Conservation (phyloP, 2,888 invertebrate species). For the Petrolisthes manimaculis region DNA sequence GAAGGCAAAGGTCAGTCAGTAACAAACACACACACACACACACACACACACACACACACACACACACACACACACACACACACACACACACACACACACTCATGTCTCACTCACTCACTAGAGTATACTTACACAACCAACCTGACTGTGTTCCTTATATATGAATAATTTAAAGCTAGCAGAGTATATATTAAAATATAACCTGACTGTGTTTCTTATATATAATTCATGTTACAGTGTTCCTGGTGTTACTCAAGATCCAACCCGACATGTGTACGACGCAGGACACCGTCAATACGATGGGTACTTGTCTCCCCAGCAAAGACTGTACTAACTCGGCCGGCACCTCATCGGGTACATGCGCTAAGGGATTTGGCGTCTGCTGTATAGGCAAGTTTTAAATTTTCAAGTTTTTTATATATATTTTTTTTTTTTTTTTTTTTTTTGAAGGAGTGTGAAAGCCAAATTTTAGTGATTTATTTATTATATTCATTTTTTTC, state of each 20-base stretch:
- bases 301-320: conserved; percentile 58
- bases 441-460: background rate
- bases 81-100: too few species aligned
- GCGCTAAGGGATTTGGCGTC: conserved; percentile 55
- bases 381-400: conserved; percentile 60
- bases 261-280: conserved; percentile 46
- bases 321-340: conserved; percentile 39
- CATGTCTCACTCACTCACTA: too few species aligned
- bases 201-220: too few species aligned
- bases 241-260: conserved; percentile 44
- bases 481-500: background rate
- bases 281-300: conserved; percentile 26
- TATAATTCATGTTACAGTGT: conserved; percentile 36
- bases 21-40: too few species aligned
- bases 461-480: background rate
- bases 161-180: too few species aligned
- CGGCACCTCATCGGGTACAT: conserved; percentile 53
- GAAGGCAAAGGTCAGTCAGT: background rate
- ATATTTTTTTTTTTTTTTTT: background rate
- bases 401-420: background rate
- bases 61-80: too few species aligned
- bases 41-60: too few species aligned
- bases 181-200: too few species aligned
- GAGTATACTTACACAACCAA: too few species aligned
- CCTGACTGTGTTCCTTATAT: too few species aligned